Percentiles rank a stretch among this genome's conserved stretches.
These are phyloP conservation scores for Epinephelus awoara DNA, from an alignment of 2,797 vertebrate species.

Conservation along the genomic window DNA sequence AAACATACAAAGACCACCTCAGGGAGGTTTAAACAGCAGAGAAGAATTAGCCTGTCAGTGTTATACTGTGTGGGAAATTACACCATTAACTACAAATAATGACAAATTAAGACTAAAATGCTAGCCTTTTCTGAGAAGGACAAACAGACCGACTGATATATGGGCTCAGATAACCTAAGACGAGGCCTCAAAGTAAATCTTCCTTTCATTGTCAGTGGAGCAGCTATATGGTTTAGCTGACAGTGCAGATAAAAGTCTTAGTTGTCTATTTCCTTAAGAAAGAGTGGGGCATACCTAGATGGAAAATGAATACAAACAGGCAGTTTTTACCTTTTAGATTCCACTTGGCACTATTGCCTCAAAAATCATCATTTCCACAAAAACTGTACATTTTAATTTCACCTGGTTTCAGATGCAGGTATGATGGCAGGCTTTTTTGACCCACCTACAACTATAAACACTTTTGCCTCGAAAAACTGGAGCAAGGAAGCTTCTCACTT, in stretches of 20 bases:
- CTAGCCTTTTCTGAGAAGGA: conserved; percentile 47
- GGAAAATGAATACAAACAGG: neutral
- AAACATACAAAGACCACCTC: conserved; percentile 70
- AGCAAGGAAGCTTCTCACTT: too few species aligned
- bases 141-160: conserved; percentile 54
- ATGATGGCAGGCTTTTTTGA: too few species aligned
- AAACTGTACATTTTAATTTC: neutral
- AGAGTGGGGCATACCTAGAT: neutral
- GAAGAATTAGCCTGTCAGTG: conserved; percentile 60
- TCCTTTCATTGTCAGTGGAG: conserved; percentile 43
- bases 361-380: neutral
- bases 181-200: conserved; percentile 42
- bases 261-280: conserved; percentile 14
- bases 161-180: conserved; percentile 23
- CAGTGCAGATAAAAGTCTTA: conserved; percentile 39
- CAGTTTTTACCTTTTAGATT: neutral
- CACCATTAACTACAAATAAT: conserved; percentile 58
- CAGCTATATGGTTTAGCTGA: conserved; percentile 48
- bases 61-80: conserved; percentile 47
- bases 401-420: too few species aligned
- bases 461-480: too few species aligned
- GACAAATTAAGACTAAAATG: conserved; percentile 63
- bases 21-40: conserved; percentile 63
- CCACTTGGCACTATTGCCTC: neutral
- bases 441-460: too few species aligned